Evolutionary conservation across 2,113 vertebrate species (phyloP), one percentile per base, ranked within the genome.

Genomic region (Mus pahari): DNA sequence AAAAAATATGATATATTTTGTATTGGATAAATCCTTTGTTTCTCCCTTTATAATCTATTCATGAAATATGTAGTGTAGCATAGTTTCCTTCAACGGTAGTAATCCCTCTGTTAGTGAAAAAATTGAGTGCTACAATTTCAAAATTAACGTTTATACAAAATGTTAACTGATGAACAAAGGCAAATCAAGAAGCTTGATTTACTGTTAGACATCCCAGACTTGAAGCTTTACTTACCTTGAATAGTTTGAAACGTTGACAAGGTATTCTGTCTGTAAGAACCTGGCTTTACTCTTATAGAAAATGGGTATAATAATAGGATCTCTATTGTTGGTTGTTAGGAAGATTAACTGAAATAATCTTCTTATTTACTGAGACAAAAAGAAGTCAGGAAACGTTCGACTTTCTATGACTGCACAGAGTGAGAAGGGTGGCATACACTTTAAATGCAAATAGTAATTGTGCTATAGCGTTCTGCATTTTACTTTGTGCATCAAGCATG

Each of bases 381-480:
- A 96, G 79, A 93, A 92, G 58, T 91, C 31, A 60, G 36, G 86
- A 87, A 91, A 84, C 96, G 86, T 89, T 91, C 95, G 81, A 74
- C 73, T 96, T 96, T 79, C 83, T 92, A 86, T 96, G 92, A 93
- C 81, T 73, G 53, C 86, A 81, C 6, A 20, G 50, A 92, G 48
- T 77, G 75, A 92, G 91, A 97, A 97, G 88, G 55, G 92, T 81
- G 91, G 91, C 50, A 75, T 17, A 91, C 96, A 95, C 96, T 97
- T 97, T 96, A 96, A 95, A 97, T 97, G 96, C 97, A 97, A 97
- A 97, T 97, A 97, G 95, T 97, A 97, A 96, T 97, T 97, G 97
- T 95, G 90, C 82, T 64, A 92, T 62, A 87, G 90, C 94, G 73
- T 60, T 95, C 84, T 94, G 91, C 62, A 92, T 97, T 97, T 95